phyloP scores from a whole-genome alignment of 1,140 invertebrate species.

The Pinna nobilis region DNA sequence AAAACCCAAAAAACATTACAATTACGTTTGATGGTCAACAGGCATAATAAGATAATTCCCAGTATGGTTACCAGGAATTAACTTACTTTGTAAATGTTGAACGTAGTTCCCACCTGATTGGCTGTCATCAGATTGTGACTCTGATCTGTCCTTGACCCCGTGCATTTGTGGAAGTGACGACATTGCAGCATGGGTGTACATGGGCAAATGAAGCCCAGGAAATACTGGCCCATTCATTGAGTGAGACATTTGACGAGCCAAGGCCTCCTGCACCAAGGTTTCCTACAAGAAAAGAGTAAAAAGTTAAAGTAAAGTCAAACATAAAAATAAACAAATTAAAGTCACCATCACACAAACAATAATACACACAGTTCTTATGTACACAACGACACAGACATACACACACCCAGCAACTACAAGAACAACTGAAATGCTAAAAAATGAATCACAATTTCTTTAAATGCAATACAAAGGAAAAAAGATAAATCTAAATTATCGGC shows the following conservation, averaged over 20 bases:
- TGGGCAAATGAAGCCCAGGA: slow-evolving; percentile 65
- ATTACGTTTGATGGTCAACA: too few relatives aligned
- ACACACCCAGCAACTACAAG: not conserved
- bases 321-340: too few relatives aligned
- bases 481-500: not conserved
- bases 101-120: slow-evolving; percentile 55
- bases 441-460: not conserved
- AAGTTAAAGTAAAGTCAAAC: not conserved
- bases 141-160: slow-evolving; percentile 52
- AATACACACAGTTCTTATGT: too few relatives aligned
- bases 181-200: slow-evolving; percentile 64
- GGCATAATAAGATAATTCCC: too few relatives aligned
- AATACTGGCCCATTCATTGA: slow-evolving; percentile 63
- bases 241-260: slow-evolving; percentile 65
- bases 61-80: too few relatives aligned
- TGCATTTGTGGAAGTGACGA: slow-evolving; percentile 66
- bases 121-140: slow-evolving; percentile 46
- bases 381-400: too few relatives aligned
- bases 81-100: slow-evolving; percentile 70
- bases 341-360: too few relatives aligned
- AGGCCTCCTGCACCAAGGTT: slow-evolving; percentile 66
- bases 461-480: not conserved
- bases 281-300: slow-evolving; percentile 57
- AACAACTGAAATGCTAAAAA: not conserved
- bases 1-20: too few relatives aligned